A percentile compares a stretch with the other conserved stretches of the same genome.
Evolutionary conservation across 2,797 vertebrate species (phyloP).

Genomic region (Selene dorsalis): DNA sequence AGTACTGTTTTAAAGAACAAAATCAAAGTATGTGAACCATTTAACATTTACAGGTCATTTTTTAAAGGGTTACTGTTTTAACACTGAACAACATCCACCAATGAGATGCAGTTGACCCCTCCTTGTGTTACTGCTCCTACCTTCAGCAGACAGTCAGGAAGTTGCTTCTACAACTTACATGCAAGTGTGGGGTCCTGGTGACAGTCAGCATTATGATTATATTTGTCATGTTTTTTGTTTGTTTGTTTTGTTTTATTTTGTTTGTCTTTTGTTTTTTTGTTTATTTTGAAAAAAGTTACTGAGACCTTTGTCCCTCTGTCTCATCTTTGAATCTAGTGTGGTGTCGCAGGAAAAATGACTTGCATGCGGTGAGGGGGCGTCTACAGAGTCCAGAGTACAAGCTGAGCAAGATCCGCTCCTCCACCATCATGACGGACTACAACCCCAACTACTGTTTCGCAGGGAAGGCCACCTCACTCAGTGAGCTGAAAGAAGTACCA

Average conservation of each 20-base stretch:
- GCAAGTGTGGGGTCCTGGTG: conserved; percentile 35
- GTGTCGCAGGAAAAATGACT: conserved; percentile 89
- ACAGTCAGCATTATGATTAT: conserved; percentile 14
- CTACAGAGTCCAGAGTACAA: conserved; percentile 92
- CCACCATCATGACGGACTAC: conserved; percentile 94
- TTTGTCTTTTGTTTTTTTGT: too few relatives aligned
- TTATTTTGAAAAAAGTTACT: not conserved
- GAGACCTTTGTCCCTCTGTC: conserved; percentile 10
- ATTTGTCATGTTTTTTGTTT: too few relatives aligned
- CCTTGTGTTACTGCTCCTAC: conserved; percentile 78
- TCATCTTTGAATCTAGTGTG: conserved; percentile 84
- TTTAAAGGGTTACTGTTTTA: too few relatives aligned
- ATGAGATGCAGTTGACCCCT: conserved; percentile 56
- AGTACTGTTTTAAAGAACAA: conserved; percentile 19
- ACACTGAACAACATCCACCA: not conserved
- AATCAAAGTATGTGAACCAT: conserved; percentile 11
- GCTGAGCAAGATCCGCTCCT: conserved; percentile 92
- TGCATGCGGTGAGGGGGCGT: conserved; percentile 86
- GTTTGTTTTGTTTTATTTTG: too few relatives aligned
- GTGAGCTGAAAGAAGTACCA: conserved; percentile 91
- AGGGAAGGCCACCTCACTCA: conserved; percentile 85
- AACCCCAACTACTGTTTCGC: conserved; percentile 96
- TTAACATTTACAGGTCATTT: not conserved
- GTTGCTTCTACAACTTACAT: conserved; percentile 37
- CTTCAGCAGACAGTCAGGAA: conserved; percentile 46